phyloP scores from a whole-genome alignment of 2,888 invertebrate genomes.

The Drosophila lutescens region DNA sequence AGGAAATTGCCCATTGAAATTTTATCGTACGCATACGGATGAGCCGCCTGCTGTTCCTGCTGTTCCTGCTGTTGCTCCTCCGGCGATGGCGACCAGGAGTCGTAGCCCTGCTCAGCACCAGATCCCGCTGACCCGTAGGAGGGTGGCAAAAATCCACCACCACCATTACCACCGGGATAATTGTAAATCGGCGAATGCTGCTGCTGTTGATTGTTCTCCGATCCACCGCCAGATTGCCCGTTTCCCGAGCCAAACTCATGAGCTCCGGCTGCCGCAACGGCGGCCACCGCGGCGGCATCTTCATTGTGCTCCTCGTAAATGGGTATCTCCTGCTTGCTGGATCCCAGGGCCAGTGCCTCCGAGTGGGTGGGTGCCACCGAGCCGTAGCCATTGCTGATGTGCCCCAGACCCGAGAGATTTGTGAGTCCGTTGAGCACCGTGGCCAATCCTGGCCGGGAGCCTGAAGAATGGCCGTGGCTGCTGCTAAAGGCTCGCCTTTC shows the following conservation, averaged over 20 bases:
- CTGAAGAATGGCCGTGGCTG: slow-evolving; percentile 22
- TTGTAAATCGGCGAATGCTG: slow-evolving; percentile 69
- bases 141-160: slow-evolving; percentile 62
- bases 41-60: slow-evolving; percentile 34
- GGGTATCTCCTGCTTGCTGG: slow-evolving; percentile 77
- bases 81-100: slow-evolving; percentile 44
- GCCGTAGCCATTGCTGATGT: slow-evolving; percentile 76
- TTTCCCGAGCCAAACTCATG: slow-evolving; percentile 62
- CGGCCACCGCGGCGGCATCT: slow-evolving; percentile 64
- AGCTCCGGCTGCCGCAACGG: slow-evolving; percentile 60
- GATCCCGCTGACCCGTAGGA: slow-evolving; percentile 45
- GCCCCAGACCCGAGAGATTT: slow-evolving; percentile 76
- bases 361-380: slow-evolving; percentile 64
- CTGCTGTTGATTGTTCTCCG: slow-evolving; percentile 51
- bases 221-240: slow-evolving; percentile 42
- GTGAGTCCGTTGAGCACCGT: slow-evolving; percentile 77
- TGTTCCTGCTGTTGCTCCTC: slow-evolving; percentile 19
- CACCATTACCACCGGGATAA: slow-evolving; percentile 67
- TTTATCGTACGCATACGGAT: slow-evolving; percentile 76
- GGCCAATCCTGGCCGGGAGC: slow-evolving; percentile 34
- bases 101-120: slow-evolving; percentile 50
- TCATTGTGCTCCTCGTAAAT: slow-evolving; percentile 82
- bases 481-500: slow-evolving; percentile 58
- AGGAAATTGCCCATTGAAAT: slow-evolving; percentile 82
- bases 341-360: slow-evolving; percentile 59